Evolutionary conservation across 2,797 vertebrate species (phyloP).

Genomic region (Emys orbicularis): DNA sequence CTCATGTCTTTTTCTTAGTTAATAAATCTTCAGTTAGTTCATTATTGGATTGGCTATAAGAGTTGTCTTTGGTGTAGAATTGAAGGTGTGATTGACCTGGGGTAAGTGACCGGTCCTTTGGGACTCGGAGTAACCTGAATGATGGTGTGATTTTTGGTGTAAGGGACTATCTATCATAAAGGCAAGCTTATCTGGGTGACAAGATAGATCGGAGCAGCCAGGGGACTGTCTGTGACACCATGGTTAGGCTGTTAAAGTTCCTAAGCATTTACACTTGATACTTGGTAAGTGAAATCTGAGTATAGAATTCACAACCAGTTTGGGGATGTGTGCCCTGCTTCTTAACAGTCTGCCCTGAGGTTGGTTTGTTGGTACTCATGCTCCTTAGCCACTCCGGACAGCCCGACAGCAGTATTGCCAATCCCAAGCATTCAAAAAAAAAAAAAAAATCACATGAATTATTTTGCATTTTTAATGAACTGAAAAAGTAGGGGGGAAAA

Average conservation of each 20-base stretch:
- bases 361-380: not conserved
- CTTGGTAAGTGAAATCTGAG: not conserved
- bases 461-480: not conserved
- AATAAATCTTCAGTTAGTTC: not conserved
- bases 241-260: too few relatives aligned
- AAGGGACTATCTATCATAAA: not conserved
- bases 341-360: not conserved
- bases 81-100: not conserved
- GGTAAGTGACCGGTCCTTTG: not conserved
- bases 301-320: not conserved
- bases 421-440: not conserved
- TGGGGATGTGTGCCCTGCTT: not conserved
- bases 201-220: not conserved
- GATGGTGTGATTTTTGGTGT: not conserved
- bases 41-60: not conserved
- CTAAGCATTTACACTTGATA: too few relatives aligned
- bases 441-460: not conserved
- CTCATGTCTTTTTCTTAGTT: not conserved
- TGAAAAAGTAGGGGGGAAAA: not conserved
- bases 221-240: not conserved
- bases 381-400: not conserved
- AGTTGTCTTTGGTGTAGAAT: not conserved
- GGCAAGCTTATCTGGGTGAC: not conserved
- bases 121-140: not conserved
- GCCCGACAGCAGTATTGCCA: not conserved